Conservation (phyloP, 2,888 invertebrate genomes). For the Craniophora ligustri region DNA sequence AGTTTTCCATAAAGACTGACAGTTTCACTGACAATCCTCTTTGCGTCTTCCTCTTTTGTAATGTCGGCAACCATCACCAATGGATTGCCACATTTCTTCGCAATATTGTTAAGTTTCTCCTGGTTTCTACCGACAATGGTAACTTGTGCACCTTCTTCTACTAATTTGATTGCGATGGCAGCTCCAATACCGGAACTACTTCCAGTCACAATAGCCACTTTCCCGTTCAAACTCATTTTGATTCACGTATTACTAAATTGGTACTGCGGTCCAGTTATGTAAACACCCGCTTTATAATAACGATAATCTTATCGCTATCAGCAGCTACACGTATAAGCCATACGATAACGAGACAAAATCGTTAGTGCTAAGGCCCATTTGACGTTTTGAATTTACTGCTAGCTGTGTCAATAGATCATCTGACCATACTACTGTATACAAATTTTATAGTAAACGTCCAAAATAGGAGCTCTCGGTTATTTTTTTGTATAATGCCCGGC, state of each 20-base stretch:
- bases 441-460: too few species aligned
- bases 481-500: too few species aligned
- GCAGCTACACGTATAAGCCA: too few species aligned
- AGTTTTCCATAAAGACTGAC: constrained; percentile 27
- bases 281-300: too few species aligned
- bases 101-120: constrained; percentile 39
- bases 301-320: too few species aligned
- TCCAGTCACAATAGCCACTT: constrained; percentile 59
- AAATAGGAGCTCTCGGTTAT: too few species aligned
- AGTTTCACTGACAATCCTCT: constrained; percentile 22
- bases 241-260: background rate
- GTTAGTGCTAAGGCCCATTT: too few species aligned
- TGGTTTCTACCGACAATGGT: constrained; percentile 53
- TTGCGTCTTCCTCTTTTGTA: constrained; percentile 27
- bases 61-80: constrained; percentile 28
- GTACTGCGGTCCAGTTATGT: too few species aligned
- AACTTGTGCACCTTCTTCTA: constrained; percentile 50
- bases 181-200: constrained; percentile 60
- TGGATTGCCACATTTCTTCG: constrained; percentile 22
- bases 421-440: too few species aligned
- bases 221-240: constrained; percentile 48
- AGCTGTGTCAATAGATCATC: too few species aligned
- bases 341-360: constrained; percentile 4
- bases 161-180: constrained; percentile 40
- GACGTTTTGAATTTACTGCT: too few species aligned